Conservation (phyloP, 64 coral and sea anemone genomes). For the Montipora cactus region DNA sequence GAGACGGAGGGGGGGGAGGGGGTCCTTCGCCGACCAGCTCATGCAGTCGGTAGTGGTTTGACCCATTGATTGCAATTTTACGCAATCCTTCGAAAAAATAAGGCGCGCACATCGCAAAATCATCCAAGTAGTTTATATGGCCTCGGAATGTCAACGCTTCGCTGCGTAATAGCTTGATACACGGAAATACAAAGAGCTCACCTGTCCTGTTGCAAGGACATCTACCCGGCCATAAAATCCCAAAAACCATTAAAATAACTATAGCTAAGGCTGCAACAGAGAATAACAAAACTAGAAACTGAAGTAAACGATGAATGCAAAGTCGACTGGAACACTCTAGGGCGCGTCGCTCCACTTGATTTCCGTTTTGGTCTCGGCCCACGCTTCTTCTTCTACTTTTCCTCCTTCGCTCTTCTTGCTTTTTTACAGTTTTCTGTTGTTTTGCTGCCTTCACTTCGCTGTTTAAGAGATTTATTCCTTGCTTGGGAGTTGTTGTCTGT, state of each 20-base stretch:
- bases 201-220: constrained; percentile 10
- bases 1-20: too few species aligned
- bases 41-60: too few species aligned
- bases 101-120: too few species aligned
- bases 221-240: constrained; percentile 29
- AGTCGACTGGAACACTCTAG: neutral
- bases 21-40: too few species aligned
- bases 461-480: neutral
- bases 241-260: constrained; percentile 52
- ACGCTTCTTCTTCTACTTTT: neutral
- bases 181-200: neutral
- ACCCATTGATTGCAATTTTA: too few species aligned
- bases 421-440: neutral
- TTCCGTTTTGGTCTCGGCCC: neutral
- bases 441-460: neutral
- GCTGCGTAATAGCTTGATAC: too few species aligned
- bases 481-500: neutral
- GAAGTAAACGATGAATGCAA: constrained; percentile 36
- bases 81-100: too few species aligned
- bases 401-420: neutral
- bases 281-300: constrained; percentile 55
- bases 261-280: constrained; percentile 38
- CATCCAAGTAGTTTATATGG: too few species aligned
- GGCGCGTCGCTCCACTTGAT: neutral
- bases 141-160: too few species aligned